Base-by-base conservation (phyloP, 2,113 vertebrate species). In the Upupa epops region DNA sequence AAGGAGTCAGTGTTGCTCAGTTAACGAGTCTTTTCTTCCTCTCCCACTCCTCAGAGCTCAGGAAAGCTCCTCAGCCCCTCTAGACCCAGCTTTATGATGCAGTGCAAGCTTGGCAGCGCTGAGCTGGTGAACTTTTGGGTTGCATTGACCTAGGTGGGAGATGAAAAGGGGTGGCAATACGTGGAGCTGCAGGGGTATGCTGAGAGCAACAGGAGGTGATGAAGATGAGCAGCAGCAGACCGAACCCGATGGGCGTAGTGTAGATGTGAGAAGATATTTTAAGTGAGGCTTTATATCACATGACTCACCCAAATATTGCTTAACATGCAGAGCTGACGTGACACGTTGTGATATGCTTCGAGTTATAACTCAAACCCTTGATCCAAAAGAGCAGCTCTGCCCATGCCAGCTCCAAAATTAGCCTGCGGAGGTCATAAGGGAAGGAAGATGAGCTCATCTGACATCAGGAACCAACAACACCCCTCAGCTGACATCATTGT, bases 221-320 rank as follows among this genome's bases (percentile, higher is more conserved):
- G 18, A 60, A 75, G 32, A 89, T 29, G 12, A 95, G 46, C 48
- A 92, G 36, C 82, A 69, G 28, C 48, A 93, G 46, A 54, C 17
- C 58, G 63, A 92, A 56, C 8, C 66, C 84, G 65, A 32, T 2
- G 72, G 36, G 18, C 61, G 21, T 25, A 45, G 26, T 11, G 9
- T 69, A 76, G 32, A 90, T 51, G 76, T 89, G 59, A 92, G 79
- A 91, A 72, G 70, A 56, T 89, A 94, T 87, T 95, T 95, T 82
- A 87, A 93, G 61, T 51, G 28, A 34, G 51, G 42, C 31, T 82
- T 87, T 92, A 37, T 65, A 75, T 49, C 84, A 54, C 24, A 16
- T 89, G 89, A 91, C 31, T 94, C 81, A 95, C 72, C 81, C 78
- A 73, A 93, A 87, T 85, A 87, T 79, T 91, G 40, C 74, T 85